Conservation (phyloP, 2,797 vertebrate species). For the Thripadectes ignobilis region DNA sequence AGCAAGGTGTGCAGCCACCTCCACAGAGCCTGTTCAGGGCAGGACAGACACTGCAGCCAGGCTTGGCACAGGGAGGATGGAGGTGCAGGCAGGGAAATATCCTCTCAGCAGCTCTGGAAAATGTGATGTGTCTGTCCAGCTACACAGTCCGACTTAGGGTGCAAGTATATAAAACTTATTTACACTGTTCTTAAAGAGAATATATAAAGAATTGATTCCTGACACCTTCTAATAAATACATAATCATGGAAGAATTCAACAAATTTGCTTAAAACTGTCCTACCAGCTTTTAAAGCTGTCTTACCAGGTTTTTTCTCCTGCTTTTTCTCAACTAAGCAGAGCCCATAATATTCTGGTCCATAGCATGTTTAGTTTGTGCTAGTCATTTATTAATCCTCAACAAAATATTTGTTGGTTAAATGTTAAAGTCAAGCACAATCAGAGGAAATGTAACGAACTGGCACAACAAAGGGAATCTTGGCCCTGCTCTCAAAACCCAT, state of each 20-base stretch:
- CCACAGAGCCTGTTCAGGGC: accelerated
- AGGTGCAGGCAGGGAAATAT: background rate
- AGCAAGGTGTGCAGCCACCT: background rate
- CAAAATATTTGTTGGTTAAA: constrained; percentile 11
- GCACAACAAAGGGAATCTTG: background rate
- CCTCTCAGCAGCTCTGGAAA: background rate
- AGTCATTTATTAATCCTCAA: constrained; percentile 36
- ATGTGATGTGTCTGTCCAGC: background rate
- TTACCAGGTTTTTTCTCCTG: background rate
- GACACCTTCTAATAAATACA: background rate
- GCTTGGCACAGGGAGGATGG: background rate
- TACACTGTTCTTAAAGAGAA: background rate
- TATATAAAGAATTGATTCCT: background rate
- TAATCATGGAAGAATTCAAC: background rate
- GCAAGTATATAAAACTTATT: background rate
- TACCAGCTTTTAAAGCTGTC: background rate
- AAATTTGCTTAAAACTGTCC: background rate
- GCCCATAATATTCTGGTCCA: background rate
- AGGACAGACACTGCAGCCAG: background rate
- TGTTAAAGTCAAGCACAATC: background rate
- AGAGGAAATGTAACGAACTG: background rate
- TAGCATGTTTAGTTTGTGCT: background rate
- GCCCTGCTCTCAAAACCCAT: background rate
- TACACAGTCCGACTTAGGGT: background rate
- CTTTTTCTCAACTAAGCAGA: background rate